phyloP scores from a whole-genome alignment of 2,113 vertebrate genomes.

The Phainopepla nitens region DNA sequence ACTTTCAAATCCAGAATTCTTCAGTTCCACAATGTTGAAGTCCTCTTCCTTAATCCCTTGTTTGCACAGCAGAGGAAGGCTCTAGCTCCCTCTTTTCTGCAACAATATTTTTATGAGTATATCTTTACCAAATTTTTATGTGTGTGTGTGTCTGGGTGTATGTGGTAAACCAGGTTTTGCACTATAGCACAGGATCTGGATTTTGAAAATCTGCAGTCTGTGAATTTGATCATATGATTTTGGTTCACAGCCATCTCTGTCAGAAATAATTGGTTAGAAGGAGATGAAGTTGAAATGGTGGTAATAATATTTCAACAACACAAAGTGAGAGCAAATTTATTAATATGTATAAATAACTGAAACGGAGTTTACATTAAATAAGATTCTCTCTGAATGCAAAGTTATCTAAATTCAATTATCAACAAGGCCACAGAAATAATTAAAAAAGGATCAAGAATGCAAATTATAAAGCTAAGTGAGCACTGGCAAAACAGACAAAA shows the following conservation, averaged over 20 bases:
- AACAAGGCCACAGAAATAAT: background rate
- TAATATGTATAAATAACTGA: conserved; percentile 6
- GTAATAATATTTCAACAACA: background rate
- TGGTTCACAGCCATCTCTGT: background rate
- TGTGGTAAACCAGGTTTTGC: background rate
- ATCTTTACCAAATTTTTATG: background rate
- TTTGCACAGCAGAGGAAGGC: background rate
- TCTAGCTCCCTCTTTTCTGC: background rate
- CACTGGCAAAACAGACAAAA: background rate
- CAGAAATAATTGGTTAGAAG: background rate
- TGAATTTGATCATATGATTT: background rate
- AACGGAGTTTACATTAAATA: background rate
- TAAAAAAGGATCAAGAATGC: background rate
- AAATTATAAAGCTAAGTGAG: conserved; percentile 7
- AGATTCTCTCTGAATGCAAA: background rate
- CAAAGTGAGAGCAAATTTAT: background rate
- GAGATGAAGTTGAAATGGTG: background rate
- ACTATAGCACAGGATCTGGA: background rate
- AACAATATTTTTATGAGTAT: background rate
- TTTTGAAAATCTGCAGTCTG: background rate
- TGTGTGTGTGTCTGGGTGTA: background rate
- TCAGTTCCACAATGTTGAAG: background rate
- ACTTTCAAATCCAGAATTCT: background rate
- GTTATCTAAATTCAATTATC: background rate
- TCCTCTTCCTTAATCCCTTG: background rate